These are phyloP conservation scores for Dorcus hopei DNA, from an alignment of 2,888 invertebrate species.

Conservation along the genomic window DNA sequence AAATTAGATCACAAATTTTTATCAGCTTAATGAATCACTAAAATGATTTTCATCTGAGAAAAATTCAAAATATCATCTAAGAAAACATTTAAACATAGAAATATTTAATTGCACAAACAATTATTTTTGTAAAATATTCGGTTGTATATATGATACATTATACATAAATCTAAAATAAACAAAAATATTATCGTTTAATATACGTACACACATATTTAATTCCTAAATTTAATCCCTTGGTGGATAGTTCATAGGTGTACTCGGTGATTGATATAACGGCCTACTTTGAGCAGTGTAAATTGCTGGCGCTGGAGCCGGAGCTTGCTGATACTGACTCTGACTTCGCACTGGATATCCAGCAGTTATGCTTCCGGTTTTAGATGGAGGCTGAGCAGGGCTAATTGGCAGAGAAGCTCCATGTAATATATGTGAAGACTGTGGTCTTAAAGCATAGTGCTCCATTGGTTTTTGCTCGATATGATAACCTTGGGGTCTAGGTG, in stretches of 20 bases:
- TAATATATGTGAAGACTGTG: constrained; percentile 50
- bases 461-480: constrained; percentile 45
- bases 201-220: too few relatives aligned
- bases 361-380: constrained; percentile 79
- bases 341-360: constrained; percentile 80
- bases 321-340: constrained; percentile 51
- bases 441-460: constrained; percentile 48
- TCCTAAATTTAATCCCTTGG: constrained; percentile 21
- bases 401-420: constrained; percentile 57
- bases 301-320: constrained; percentile 38
- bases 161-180: too few relatives aligned
- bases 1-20: too few relatives aligned
- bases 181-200: too few relatives aligned
- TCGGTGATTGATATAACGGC: constrained; percentile 44
- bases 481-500: constrained; percentile 40
- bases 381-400: constrained; percentile 57
- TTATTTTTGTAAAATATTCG: too few relatives aligned
- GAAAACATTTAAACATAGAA: too few relatives aligned
- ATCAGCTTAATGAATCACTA: too few relatives aligned
- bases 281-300: constrained; percentile 45
- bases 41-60: too few relatives aligned
- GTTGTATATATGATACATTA: too few relatives aligned
- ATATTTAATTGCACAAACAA: too few relatives aligned
- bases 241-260: constrained; percentile 38
- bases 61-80: too few relatives aligned